These are phyloP conservation scores for Leptocoma aspasia DNA, from an alignment of 2,113 vertebrate genomes.

Conservation along the genomic window DNA sequence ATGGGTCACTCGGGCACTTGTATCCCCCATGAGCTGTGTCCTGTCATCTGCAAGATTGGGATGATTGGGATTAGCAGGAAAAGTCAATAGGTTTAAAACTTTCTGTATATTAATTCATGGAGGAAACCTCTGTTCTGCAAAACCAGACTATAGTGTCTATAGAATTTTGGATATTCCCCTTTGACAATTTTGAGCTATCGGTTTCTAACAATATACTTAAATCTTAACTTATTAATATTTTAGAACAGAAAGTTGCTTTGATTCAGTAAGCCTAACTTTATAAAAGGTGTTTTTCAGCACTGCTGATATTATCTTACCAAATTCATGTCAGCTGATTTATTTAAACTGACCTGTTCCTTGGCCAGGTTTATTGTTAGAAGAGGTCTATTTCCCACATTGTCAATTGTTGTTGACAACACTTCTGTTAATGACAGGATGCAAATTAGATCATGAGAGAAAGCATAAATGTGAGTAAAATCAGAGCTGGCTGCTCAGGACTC, in stretches of 20 bases:
- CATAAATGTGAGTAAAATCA: neutral
- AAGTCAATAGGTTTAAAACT: neutral
- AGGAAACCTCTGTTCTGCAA: neutral
- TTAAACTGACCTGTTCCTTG: neutral
- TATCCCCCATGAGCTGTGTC: rapidly evolving
- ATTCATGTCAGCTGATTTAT: neutral
- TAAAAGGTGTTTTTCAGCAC: neutral
- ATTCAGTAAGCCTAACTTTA: neutral
- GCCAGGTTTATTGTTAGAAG: neutral
- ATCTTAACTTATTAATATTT: neutral
- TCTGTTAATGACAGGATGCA: neutral
- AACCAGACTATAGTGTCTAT: neutral
- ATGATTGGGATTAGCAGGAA: neutral
- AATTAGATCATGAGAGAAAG: neutral
- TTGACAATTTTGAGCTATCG: neutral
- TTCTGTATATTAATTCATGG: neutral
- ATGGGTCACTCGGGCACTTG: neutral
- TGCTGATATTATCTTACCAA: neutral
- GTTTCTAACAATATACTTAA: neutral
- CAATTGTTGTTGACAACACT: neutral
- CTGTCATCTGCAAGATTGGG: rapidly evolving
- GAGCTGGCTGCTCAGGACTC: neutral
- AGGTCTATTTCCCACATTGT: neutral
- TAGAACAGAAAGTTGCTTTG: neutral
- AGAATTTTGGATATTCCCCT: neutral